Percentiles rank a stretch among this genome's conserved stretches.
phyloP scores from a whole-genome alignment of 2,113 vertebrate species.

The Toxostoma redivivum region DNA sequence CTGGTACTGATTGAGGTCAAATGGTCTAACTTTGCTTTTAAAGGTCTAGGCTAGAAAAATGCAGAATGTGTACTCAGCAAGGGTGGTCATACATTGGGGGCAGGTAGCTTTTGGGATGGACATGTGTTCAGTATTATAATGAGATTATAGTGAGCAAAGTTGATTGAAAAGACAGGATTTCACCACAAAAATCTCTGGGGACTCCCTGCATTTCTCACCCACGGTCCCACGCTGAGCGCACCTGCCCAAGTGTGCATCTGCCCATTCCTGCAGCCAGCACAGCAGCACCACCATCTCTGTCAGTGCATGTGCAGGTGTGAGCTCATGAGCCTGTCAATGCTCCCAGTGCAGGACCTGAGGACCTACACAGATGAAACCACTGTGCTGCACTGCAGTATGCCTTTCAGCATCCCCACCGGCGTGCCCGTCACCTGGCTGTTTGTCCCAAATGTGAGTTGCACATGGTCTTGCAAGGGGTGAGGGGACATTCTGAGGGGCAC shows the following conservation, averaged over 20 bases:
- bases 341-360: neutral
- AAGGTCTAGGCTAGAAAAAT: neutral
- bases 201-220: neutral
- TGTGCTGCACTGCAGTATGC: neutral
- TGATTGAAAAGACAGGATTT: neutral
- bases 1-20: neutral
- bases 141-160: neutral
- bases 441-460: conserved; percentile 7
- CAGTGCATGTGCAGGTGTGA: neutral
- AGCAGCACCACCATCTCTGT: neutral
- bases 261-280: neutral
- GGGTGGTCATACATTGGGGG: neutral
- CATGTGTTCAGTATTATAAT: neutral
- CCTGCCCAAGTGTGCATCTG: neutral
- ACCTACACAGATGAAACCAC: neutral
- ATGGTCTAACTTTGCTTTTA: neutral
- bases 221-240: accelerated
- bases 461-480: accelerated
- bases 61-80: neutral
- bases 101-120: neutral
- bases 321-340: neutral
- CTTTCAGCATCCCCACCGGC: neutral
- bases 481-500: accelerated
- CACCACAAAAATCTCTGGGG: neutral
- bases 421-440: neutral